Percentiles rank a stretch among this genome's conserved stretches.
Conservation (phyloP, 2,797 vertebrate genomes). For the Gila robusta region DNA sequence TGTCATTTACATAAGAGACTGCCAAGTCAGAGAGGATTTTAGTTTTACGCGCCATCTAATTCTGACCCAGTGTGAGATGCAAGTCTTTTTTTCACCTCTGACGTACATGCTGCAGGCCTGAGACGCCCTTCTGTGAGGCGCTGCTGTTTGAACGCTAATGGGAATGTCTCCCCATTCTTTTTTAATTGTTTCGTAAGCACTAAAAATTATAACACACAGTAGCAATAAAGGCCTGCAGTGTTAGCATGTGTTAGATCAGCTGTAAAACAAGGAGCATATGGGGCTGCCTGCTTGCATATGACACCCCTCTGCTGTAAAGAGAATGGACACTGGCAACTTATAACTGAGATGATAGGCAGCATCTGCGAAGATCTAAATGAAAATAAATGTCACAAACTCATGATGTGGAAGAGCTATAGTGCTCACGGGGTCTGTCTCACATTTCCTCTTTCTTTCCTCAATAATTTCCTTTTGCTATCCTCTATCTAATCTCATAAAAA, state of each 20-base stretch:
- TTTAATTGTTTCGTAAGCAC: constrained; percentile 25
- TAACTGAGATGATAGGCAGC: background rate
- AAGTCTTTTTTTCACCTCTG: constrained; percentile 40
- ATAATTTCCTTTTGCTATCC: constrained; percentile 2
- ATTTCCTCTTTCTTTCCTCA: background rate
- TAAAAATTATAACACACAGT: constrained; percentile 4
- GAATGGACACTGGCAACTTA: constrained; percentile 4
- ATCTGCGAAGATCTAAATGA: background rate
- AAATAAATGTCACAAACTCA: background rate
- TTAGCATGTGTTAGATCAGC: constrained; percentile 9
- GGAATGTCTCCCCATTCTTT: constrained; percentile 35
- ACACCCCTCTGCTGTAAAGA: background rate
- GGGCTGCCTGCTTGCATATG: background rate
- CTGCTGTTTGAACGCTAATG: constrained; percentile 35
- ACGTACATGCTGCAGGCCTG: constrained; percentile 31
- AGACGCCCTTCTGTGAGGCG: constrained; percentile 30
- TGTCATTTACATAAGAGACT: constrained; percentile 51
- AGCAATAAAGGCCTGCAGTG: constrained; percentile 16
- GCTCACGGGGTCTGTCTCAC: background rate
- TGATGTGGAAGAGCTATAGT: background rate
- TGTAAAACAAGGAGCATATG: constrained; percentile 34
- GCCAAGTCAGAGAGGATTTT: constrained; percentile 53
- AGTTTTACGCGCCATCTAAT: constrained; percentile 38
- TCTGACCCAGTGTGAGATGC: constrained; percentile 27
- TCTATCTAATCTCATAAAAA: constrained; percentile 25